Evolutionary conservation across 2,888 invertebrate genomes (phyloP), one percentile per base, ranked within the genome.

Genomic region (Melanchra persicariae): DNA sequence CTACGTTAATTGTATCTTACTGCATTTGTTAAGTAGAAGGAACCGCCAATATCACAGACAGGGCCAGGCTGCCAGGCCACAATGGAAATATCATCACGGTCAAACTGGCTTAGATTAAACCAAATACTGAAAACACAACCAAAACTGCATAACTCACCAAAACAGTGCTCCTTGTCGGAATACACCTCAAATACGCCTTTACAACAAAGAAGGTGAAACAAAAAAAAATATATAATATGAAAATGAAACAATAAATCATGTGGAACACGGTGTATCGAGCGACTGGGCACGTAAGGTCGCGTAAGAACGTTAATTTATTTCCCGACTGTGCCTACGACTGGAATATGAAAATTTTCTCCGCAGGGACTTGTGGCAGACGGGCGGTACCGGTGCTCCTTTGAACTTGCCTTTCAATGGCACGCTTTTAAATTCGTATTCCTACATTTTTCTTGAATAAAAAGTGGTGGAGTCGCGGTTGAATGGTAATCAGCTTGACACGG

Each of bases 271-370:
- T 80, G 86, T 83, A 87, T 85, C 84, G 84, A 82, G 80, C 85
- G 85, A 79, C 74, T 73, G 87, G 86, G 74, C 79, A 79, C 70
- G 84, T 75, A 59, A 74, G 82, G 82, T 76, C 89, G 85, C 82
- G 85, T 91, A 90, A 91, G 91, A 91, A 90, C 90, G 81, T 88
- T 90, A 88, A 91, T 91, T 91, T 89, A 90, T 90, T 87, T 88
- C 84, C 87, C 69, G 86, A 83, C 84, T 84, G 74, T 80, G 81
- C 84, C 76, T 79, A 82, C 83, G 75, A 75, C 67, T 81, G 86
- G 87, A 84, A 87, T 89, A 90, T 91, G 89, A 89, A 89, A 91
- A 88, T 91, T 88, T 90, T 77, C 87, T 91, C 87, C 87, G 68
- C 43, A 58, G 84, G 84, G 85, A 80, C n/a, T 63, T 12, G 60